These are phyloP conservation scores for Tretioscincus oriximinensis DNA, from an alignment of 2,113 vertebrate species.

Conservation along the genomic window DNA sequence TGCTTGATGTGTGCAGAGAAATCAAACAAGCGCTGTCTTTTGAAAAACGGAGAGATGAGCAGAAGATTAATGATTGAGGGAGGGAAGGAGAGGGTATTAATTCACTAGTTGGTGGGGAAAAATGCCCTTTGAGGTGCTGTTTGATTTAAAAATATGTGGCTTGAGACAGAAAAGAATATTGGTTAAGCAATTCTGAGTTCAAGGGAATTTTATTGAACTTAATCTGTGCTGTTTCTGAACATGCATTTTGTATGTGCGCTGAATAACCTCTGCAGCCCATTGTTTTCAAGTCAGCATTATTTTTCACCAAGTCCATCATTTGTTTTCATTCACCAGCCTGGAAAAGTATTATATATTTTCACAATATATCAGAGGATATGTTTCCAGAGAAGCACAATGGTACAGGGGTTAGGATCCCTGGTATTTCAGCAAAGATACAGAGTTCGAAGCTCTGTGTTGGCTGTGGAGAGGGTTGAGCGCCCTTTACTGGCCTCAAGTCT, in stretches of 20 bases:
- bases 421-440: no score
- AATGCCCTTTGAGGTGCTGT: conserved; percentile 17
- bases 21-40: conserved; percentile 30
- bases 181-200: conserved; percentile 53
- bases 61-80: conserved; percentile 1
- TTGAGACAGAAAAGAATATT: conserved; percentile 49
- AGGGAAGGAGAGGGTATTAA: not conserved
- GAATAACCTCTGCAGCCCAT: conserved; percentile 57
- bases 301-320: conserved; percentile 52
- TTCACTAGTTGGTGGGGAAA: conserved; percentile 27
- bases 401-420: no score
- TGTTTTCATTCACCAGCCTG: conserved; percentile 43
- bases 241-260: conserved; percentile 43
- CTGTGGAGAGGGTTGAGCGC: no score
- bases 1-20: conserved; percentile 6
- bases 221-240: conserved; percentile 42
- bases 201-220: conserved; percentile 50
- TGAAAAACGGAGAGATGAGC: not conserved
- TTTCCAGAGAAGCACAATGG: no score
- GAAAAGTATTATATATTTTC: conserved; percentile 39
- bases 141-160: conserved; percentile 43
- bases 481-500: no score
- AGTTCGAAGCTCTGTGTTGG: no score
- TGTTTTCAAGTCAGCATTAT: conserved; percentile 59
- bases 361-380: conserved; percentile 3